Base-by-base conservation (phyloP, 2,797 vertebrate genomes). In the Sparidentex hasta region DNA sequence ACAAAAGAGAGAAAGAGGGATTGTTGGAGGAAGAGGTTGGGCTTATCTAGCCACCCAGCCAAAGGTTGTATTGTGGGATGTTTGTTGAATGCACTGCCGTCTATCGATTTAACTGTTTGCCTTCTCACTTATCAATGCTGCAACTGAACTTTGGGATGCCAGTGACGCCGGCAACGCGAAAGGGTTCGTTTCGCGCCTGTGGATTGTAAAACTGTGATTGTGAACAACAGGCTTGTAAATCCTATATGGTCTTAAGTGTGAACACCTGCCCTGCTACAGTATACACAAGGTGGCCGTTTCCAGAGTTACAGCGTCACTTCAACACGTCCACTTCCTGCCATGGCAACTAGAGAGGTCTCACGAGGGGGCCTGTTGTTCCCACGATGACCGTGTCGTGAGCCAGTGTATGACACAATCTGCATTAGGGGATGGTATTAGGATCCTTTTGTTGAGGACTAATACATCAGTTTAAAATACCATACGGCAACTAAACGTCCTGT, bases 21-120 rank as follows among this genome's bases (percentile, higher is more conserved):
- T 61, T 65, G 62, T 25, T 25, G 25, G 61, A 67, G 27, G 20
- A 7, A 67, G 55, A 14, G 51, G 11, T 41, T 29, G 51, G 25
- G 20, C 85, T 91, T 93, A 90, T 93, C 87, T 88, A 16, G 23
- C 54, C 70, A 27, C 46, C 71, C 90, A 92, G 92, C 70, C 90
- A 92, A 94, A 93, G 93, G 92, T 94, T 65, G 29, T 17, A 67
- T 74, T 83, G 83, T 90, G 74, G 1, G 69, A 29, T 81, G 74
- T 87, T 89, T 89, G 80, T 81, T 75, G 79, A 80, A 87, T 82
- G 68, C 41, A 25, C 68, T 25, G 58, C 52, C 17, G 23, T 69
- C 80, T 68, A 85, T 77, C 2, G 69, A 74, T 85, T 71, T 57
- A 46, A 23, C 27, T 90, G 82, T 93, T 93, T 87, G 72, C 62